Percentiles rank a stretch among this genome's conserved stretches.
These are phyloP conservation scores for Odiellus spinosus DNA, from an alignment of 2,888 invertebrate genomes.

Conservation along the genomic window DNA sequence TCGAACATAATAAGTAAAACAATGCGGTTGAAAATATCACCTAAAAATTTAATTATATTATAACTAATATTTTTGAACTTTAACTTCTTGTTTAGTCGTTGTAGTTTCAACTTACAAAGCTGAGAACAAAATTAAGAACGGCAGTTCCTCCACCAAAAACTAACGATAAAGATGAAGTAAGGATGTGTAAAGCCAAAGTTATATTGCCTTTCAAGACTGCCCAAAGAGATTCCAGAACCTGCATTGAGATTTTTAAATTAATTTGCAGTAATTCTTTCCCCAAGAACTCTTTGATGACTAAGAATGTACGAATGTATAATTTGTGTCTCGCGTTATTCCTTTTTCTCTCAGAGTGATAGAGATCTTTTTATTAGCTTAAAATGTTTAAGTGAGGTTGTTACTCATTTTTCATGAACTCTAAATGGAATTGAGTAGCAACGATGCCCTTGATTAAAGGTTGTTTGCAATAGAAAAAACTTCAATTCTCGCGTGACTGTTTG, in stretches of 20 bases:
- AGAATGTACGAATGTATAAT: not conserved
- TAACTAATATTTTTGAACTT: constrained; percentile 1
- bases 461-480: no score
- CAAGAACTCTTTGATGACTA: not conserved
- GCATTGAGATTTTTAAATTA: constrained; percentile 5
- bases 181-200: constrained; percentile 61
- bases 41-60: constrained; percentile 38
- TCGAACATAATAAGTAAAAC: constrained; percentile 82
- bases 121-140: constrained; percentile 67
- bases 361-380: no score
- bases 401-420: no score
- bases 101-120: constrained; percentile 44
- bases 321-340: no score
- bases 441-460: no score
- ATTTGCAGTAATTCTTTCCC: not conserved
- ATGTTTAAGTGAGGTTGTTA: no score
- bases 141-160: constrained; percentile 79
- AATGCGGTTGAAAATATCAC: constrained; percentile 91
- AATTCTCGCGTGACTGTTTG: no score
- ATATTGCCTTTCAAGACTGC: constrained; percentile 81
- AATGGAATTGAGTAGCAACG: no score
- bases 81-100: not conserved
- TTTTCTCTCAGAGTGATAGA: not conserved
- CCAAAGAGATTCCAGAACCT: constrained; percentile 68
- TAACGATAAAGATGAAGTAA: constrained; percentile 72